Conservation (phyloP, 2,888 invertebrate genomes). For the Tetropium fuscum region DNA sequence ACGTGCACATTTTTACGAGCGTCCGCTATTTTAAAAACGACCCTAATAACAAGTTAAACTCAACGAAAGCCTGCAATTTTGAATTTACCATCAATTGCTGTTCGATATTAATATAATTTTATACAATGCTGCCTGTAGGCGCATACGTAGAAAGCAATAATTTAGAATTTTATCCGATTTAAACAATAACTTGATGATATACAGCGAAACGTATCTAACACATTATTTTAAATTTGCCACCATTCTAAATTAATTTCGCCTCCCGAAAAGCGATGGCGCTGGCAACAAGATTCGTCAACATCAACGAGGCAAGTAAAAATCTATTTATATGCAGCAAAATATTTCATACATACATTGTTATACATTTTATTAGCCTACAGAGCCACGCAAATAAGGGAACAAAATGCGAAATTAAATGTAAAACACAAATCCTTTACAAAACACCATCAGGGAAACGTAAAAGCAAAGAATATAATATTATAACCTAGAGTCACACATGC, state of each 20-base stretch:
- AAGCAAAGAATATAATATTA: conserved; percentile 1
- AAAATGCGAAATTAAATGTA: not conserved
- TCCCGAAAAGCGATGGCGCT: conserved; percentile 15
- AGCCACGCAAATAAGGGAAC: not conserved
- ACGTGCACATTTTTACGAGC: conserved; percentile 58
- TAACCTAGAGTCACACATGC: conserved; percentile 23
- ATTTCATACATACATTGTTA: not conserved
- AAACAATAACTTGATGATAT: conserved; percentile 41
- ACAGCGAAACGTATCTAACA: not conserved
- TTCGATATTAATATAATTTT: conserved; percentile 66
- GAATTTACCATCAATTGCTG: conserved; percentile 63
- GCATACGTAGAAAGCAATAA: conserved; percentile 50
- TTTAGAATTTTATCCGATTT: conserved; percentile 52
- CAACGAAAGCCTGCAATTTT: conserved; percentile 62
- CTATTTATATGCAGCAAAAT: not conserved
- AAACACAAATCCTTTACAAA: not conserved
- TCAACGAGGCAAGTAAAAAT: not conserved
- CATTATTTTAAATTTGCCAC: conserved; percentile 28
- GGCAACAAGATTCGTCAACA: not conserved
- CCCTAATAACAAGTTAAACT: conserved; percentile 60
- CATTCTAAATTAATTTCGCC: not conserved
- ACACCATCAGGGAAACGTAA: too few species aligned
- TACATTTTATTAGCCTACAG: not conserved
- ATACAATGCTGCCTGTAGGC: conserved; percentile 58
- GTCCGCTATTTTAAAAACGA: conserved; percentile 56